Percentiles rank a stretch among this genome's conserved stretches.
These are phyloP conservation scores for Sylvia borin DNA, from an alignment of 2,797 vertebrate species.

Conservation along the genomic window DNA sequence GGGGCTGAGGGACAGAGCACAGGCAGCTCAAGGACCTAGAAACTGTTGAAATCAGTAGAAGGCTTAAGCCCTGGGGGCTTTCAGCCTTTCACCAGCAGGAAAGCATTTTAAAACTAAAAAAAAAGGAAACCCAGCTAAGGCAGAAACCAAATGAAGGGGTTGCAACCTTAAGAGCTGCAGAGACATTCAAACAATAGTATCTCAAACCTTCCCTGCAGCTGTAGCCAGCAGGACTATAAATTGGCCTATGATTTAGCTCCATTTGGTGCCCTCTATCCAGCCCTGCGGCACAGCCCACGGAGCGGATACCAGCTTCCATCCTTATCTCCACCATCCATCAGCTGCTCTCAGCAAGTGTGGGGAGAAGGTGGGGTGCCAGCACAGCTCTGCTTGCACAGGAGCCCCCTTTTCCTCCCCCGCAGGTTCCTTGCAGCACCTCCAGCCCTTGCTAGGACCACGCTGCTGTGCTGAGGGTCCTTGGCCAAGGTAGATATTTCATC, in stretches of 20 bases:
- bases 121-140: background rate
- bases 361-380: background rate
- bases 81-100: background rate
- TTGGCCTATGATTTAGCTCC: constrained; percentile 17
- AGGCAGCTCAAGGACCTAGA: background rate
- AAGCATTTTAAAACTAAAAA: background rate
- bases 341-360: background rate
- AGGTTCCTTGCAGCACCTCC: background rate
- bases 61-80: background rate
- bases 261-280: constrained; percentile 1
- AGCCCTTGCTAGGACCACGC: background rate
- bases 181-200: background rate
- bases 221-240: background rate
- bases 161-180: background rate
- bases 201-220: background rate
- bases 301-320: background rate
- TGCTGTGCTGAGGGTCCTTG: background rate
- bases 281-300: accelerated
- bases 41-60: background rate
- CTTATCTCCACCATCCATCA: background rate
- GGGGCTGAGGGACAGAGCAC: background rate
- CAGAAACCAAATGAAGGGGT: constrained; percentile 11
- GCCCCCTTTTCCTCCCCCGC: background rate
- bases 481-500: background rate
- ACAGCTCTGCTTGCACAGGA: accelerated